These are phyloP conservation scores for Orthochromis malagaraziensis DNA, from an alignment of 2,113 vertebrate species.

Conservation along the genomic window DNA sequence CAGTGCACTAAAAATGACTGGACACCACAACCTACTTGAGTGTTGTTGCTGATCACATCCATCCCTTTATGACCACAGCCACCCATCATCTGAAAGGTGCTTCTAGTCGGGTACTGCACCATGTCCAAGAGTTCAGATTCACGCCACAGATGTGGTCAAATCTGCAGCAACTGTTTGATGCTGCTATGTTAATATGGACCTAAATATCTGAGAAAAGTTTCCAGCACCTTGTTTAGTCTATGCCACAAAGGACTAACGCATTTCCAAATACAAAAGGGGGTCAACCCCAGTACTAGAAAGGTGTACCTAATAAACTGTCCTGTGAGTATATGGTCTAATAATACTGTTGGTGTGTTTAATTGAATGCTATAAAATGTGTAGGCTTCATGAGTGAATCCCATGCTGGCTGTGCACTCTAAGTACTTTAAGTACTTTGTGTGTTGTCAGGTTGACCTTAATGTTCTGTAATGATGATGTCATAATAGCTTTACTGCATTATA, in stretches of 20 bases:
- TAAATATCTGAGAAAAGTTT: not conserved
- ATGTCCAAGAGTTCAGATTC: not conserved
- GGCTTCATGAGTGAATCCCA: not conserved
- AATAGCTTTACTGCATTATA: constrained; percentile 41
- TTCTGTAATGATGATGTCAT: constrained; percentile 9
- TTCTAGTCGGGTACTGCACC: not conserved
- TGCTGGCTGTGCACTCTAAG: not conserved
- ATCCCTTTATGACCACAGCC: not conserved
- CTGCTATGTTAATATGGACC: not conserved
- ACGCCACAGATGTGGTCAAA: not conserved
- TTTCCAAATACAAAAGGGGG: not conserved
- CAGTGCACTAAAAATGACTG: not conserved
- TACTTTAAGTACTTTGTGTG: not conserved
- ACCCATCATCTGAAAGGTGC: not conserved
- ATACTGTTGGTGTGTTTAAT: not conserved
- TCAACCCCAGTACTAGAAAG: not conserved
- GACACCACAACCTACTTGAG: not conserved
- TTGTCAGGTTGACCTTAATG: constrained; percentile 26
- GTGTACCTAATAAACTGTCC: not conserved
- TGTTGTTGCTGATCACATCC: not conserved
- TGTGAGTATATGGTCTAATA: not conserved
- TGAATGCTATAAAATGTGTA: not conserved
- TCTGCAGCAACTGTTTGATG: not conserved
- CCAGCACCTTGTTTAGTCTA: not conserved
- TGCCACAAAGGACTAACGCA: not conserved